A percentile compares a stretch with the other conserved stretches of the same genome.
Evolutionary conservation across 2,113 vertebrate genomes (phyloP).

Genomic region (Diadophis punctatus): DNA sequence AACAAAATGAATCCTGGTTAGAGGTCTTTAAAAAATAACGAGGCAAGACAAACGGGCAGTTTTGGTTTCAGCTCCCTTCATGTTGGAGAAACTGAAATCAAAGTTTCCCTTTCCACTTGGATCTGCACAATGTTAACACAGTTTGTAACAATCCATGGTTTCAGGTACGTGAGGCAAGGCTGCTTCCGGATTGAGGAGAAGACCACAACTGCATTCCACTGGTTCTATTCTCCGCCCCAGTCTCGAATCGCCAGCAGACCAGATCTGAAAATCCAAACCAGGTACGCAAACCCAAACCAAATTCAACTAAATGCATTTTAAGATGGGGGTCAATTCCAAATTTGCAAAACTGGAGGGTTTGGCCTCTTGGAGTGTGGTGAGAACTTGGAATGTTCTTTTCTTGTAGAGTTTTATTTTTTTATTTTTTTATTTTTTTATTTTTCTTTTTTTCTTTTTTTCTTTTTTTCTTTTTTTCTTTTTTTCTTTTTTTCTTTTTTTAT

Average conservation of each 20-base stretch:
- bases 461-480: no score
- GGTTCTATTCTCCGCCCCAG: constrained; percentile 74
- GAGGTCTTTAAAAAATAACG: background rate
- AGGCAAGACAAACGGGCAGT: background rate
- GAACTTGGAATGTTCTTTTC: background rate
- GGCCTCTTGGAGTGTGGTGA: background rate
- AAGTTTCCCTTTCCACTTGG: background rate
- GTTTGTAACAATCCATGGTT: background rate
- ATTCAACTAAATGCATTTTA: no score
- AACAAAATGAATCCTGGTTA: background rate
- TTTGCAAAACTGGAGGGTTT: background rate
- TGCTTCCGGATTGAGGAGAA: constrained; percentile 74
- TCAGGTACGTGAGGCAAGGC: constrained; percentile 74
- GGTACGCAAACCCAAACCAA: constrained; percentile 43
- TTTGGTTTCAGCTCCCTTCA: background rate
- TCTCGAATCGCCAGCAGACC: constrained; percentile 70
- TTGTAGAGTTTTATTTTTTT: no score
- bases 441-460: no score
- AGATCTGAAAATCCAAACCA: constrained; percentile 64
- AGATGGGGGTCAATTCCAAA: background rate
- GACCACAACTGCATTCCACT: constrained; percentile 74
- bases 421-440: no score
- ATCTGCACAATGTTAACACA: constrained; percentile 35
- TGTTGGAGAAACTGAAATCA: accelerated
- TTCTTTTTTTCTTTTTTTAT: no score